A percentile compares a stretch with the other conserved stretches of the same genome.
Evolutionary conservation across 2,113 vertebrate genomes (phyloP).

Genomic region (Engystomops pustulosus): DNA sequence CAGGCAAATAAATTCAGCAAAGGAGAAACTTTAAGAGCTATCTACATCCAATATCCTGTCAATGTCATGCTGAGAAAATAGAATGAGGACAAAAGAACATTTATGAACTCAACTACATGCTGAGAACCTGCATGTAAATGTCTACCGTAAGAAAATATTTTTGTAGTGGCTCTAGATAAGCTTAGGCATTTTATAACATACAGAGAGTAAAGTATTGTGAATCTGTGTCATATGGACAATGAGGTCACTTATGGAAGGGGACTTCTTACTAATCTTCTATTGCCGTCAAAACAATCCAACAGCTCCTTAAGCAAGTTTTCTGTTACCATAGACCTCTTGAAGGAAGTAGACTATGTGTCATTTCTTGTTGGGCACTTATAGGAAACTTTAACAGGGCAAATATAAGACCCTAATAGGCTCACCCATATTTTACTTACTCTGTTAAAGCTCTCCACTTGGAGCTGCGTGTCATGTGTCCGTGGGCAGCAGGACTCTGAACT

Average conservation of each 20-base stretch:
- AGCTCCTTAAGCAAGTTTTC: too few species aligned
- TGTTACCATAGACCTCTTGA: too few species aligned
- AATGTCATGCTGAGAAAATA: conserved; percentile 3
- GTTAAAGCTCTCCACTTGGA: too few species aligned
- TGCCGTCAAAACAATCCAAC: conserved; percentile 24
- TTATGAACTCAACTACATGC: conserved; percentile 20
- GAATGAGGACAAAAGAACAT: conserved; percentile 6
- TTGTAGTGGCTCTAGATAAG: not conserved
- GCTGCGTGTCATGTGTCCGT: too few species aligned
- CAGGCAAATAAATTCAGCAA: conserved; percentile 2
- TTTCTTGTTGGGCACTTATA: too few species aligned
- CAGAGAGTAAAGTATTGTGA: not conserved
- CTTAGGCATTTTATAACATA: not conserved
- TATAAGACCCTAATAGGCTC: too few species aligned
- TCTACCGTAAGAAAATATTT: not conserved
- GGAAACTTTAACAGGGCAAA: too few species aligned
- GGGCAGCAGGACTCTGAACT: too few species aligned
- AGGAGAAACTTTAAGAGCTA: not conserved
- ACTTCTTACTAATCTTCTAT: conserved; percentile 10
- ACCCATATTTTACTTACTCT: too few species aligned
- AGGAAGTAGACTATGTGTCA: too few species aligned
- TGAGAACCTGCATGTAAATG: not conserved
- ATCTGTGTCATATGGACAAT: conserved; percentile 18
- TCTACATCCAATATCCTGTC: not conserved
- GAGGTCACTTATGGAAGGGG: conserved; percentile 38